These are phyloP conservation scores for Drosophila pallidifrons DNA, from an alignment of 1,140 invertebrate genomes.

Conservation along the genomic window DNA sequence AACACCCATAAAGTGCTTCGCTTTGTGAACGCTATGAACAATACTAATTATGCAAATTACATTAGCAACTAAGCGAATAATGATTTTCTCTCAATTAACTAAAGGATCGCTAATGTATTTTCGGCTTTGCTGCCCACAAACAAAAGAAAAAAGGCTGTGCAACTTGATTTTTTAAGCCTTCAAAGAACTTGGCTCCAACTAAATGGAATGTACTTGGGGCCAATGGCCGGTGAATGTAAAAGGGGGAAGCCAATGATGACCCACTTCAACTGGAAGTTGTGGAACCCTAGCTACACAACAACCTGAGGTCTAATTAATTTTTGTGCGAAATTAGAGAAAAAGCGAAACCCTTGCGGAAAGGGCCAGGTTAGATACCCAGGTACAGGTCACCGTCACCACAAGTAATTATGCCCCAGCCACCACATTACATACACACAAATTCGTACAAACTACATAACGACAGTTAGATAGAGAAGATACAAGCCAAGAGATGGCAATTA, in stretches of 20 bases:
- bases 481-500: conserved; percentile 19
- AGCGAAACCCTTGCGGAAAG: conserved; percentile 57
- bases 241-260: conserved; percentile 23
- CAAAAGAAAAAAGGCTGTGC: background rate
- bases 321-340: conserved; percentile 69
- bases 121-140: background rate
- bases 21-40: background rate
- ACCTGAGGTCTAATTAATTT: conserved; percentile 61
- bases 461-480: background rate
- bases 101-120: background rate
- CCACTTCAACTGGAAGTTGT: conserved; percentile 18
- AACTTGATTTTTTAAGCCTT: conserved; percentile 12
- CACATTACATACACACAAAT: background rate
- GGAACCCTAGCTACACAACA: background rate
- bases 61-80: background rate
- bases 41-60: background rate
- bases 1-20: background rate
- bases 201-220: conserved; percentile 26
- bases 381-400: conserved; percentile 42
- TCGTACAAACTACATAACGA: conserved; percentile 4
- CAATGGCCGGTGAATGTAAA: conserved; percentile 26
- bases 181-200: conserved; percentile 22
- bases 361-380: conserved; percentile 58
- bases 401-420: conserved; percentile 32
- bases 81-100: conserved; percentile 12